Conservation (phyloP, 1,140 invertebrate species). For the Hetaerina americana region DNA sequence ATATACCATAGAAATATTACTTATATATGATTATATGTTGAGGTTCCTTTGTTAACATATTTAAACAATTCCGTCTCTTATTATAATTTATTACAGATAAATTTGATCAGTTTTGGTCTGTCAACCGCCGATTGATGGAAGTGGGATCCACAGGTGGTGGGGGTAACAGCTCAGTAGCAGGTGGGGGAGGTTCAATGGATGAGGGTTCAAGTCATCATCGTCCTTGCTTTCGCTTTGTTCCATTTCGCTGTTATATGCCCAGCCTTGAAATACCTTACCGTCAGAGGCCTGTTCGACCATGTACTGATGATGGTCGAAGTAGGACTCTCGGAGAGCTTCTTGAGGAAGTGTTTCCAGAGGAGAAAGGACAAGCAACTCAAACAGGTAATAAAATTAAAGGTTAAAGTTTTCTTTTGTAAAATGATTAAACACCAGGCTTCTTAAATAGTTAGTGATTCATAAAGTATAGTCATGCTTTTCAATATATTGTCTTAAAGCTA, state of each 20-base stretch:
- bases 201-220: constrained; percentile 38
- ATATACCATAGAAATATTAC: too few species aligned
- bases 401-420: too few species aligned
- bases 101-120: constrained; percentile 98
- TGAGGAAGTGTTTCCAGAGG: constrained; percentile 51
- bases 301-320: constrained; percentile 55
- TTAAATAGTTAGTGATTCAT: too few species aligned
- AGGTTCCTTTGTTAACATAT: background rate
- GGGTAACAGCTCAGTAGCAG: constrained; percentile 18
- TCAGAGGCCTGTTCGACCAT: constrained; percentile 63
- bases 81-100: constrained; percentile 53
- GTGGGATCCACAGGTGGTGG: background rate
- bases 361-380: constrained; percentile 12
- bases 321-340: constrained; percentile 60
- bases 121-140: constrained; percentile 93
- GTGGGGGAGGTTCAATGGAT: constrained; percentile 31
- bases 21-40: background rate
- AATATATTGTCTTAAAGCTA: too few species aligned
- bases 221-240: constrained; percentile 71
- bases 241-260: constrained; percentile 66
- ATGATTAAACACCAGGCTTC: too few species aligned
- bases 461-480: too few species aligned
- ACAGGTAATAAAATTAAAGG: background rate
- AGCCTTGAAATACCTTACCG: constrained; percentile 19
- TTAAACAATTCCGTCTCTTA: too few species aligned